phyloP scores from a whole-genome alignment of 2,113 vertebrate genomes.

The Anarrhichthys ocellatus region DNA sequence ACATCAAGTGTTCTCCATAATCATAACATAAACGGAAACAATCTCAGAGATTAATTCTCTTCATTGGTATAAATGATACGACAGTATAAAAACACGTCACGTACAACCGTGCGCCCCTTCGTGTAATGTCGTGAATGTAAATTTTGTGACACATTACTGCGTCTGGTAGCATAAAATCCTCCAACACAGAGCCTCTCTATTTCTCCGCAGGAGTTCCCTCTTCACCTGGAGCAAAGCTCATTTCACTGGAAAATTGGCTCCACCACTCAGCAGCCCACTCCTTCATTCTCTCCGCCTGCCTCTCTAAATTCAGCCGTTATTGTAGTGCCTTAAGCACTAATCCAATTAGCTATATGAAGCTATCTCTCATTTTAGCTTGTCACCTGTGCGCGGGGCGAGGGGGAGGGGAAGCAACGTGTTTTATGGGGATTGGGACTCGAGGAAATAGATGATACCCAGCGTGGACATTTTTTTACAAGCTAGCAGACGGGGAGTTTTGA shows the following conservation, averaged over 20 bases:
- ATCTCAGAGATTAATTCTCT: slow-evolving; percentile 30
- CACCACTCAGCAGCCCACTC: slow-evolving; percentile 59
- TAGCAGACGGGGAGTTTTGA: slow-evolving; percentile 36
- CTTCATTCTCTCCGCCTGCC: slow-evolving; percentile 64
- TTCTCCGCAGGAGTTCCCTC: slow-evolving; percentile 74
- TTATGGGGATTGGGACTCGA: slow-evolving; percentile 61
- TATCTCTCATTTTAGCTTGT: slow-evolving; percentile 77
- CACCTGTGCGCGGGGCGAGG: slow-evolving; percentile 61
- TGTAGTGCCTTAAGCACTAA: slow-evolving; percentile 78
- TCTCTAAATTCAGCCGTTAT: slow-evolving; percentile 73
- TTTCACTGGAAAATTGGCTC: slow-evolving; percentile 79
- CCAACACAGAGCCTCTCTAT: slow-evolving; percentile 62
- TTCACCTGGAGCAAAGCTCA: slow-evolving; percentile 79
- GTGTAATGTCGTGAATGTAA: slow-evolving; percentile 33
- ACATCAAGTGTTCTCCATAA: not conserved
- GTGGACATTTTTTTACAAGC: slow-evolving; percentile 42
- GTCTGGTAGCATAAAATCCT: slow-evolving; percentile 55
- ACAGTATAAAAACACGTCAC: slow-evolving; percentile 16
- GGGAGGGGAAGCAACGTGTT: slow-evolving; percentile 42
- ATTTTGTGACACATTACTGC: slow-evolving; percentile 57
- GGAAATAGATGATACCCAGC: slow-evolving; percentile 42
- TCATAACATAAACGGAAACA: not conserved
- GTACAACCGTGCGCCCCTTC: slow-evolving; percentile 19
- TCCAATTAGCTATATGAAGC: slow-evolving; percentile 81
- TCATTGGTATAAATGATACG: not conserved